Evolutionary conservation across 1,140 invertebrate genomes (phyloP), one percentile per base, ranked within the genome.

Genomic region (Microvelia longipes): DNA sequence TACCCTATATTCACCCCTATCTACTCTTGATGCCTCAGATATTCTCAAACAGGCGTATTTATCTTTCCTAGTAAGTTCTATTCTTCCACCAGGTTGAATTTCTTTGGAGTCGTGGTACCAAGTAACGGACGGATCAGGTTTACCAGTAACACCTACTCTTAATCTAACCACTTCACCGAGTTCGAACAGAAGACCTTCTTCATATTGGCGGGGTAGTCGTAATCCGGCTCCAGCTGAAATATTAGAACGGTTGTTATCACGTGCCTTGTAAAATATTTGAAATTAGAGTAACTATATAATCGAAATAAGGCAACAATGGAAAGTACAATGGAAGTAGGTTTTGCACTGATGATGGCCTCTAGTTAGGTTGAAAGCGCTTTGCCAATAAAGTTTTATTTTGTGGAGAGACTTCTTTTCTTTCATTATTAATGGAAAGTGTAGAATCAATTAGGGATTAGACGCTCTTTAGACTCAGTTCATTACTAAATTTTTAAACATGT

Each of bases 21-120:
- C 92, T 24, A 82, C 79, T 67, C 91, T 82, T 69, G 83, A 81
- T 0, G 89, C 89, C 68, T 89, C 85, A 5, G 83, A 80, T 69
- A 94, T 88, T 79, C 87, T 89, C 26, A 95, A 78, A 64, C 86
- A 78, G 0, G 86, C 87, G 75, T 87, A 87, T 30, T 64, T 71
- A 25, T 73, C 69, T 19, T 68, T 72, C 25, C 63, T 69, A 27
- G 69, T 29, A 29, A 70, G 29, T 24, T 70, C 69, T 2, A 68
- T 28, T 65, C 89, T 83, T 24, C 83, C 84, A 73, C 85, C 83
- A 27, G 82, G 79, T 0, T 79, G 73, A 2, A 92, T 82, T 1
- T 83, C 79, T 74, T 93, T 88, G 19, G 90, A 90, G 75, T 98
- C 89, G 75, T 95, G 91, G 30, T 86, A 85, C 94, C 94, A 98